Conservation (phyloP, 2,888 invertebrate genomes). For the Chymomyza caudatula region DNA sequence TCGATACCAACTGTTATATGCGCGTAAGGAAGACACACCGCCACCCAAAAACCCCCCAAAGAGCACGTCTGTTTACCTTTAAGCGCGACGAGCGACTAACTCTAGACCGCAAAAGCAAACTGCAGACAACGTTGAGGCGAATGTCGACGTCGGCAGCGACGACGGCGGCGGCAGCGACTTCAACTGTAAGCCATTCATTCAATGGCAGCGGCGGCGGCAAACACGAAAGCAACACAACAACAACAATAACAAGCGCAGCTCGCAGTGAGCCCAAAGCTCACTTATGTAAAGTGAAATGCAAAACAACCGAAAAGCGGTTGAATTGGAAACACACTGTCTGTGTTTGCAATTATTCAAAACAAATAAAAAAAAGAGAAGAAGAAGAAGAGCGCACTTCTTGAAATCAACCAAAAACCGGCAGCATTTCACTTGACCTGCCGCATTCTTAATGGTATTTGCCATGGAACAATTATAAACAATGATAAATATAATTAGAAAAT, state of each 20-base stretch:
- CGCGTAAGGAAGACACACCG: neutral
- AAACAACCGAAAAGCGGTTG: conserved; percentile 30
- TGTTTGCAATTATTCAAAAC: neutral
- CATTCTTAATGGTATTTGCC: neutral
- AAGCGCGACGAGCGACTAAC: conserved; percentile 65
- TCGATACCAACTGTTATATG: conserved; percentile 47
- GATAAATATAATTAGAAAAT: neutral
- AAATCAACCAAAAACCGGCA: conserved; percentile 16
- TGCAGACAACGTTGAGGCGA: conserved; percentile 30
- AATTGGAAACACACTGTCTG: neutral
- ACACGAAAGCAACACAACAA: conserved; percentile 13
- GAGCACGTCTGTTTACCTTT: conserved; percentile 53
- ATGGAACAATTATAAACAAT: conserved; percentile 1
- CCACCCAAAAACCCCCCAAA: neutral
- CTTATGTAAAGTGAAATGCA: conserved; percentile 62
- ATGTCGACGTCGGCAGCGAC: conserved; percentile 17
- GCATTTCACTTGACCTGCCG: conserved; percentile 1
- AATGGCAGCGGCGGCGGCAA: neutral
- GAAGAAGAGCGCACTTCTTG: neutral
- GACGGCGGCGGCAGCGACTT: conserved; percentile 7
- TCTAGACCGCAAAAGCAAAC: conserved; percentile 29
- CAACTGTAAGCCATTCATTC: conserved; percentile 3
- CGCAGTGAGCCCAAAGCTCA: conserved; percentile 24
- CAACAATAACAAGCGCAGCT: conserved; percentile 16
- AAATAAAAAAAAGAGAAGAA: conserved; percentile 9